phyloP scores from a whole-genome alignment of 2,113 vertebrate genomes.

The Grantiella picta region DNA sequence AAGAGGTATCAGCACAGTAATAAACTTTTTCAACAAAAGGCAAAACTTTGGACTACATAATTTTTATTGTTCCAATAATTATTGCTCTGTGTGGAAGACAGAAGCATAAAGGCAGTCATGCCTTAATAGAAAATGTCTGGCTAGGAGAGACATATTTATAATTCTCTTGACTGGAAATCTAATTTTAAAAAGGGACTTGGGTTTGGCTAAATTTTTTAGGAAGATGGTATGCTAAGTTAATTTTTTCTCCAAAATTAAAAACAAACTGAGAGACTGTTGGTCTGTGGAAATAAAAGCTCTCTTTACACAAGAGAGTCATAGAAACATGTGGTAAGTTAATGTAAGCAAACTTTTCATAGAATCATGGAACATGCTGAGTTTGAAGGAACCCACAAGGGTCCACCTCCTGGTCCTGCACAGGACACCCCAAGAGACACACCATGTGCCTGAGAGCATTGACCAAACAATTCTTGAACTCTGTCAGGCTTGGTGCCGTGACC shows the following conservation, averaged over 20 bases:
- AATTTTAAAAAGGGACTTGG: conserved; percentile 31
- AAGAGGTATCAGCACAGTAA: neutral
- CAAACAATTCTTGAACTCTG: accelerated
- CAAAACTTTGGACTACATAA: neutral
- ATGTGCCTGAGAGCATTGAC: neutral
- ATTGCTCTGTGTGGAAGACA: conserved; percentile 1
- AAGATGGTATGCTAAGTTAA: conserved; percentile 8
- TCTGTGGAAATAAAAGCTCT: neutral
- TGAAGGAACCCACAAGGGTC: neutral
- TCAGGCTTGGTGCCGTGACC: neutral
- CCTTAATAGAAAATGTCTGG: conserved; percentile 44
- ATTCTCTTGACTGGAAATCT: conserved; percentile 35
- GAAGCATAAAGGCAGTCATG: conserved; percentile 1
- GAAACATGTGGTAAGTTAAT: neutral
- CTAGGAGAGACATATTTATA: conserved; percentile 40
- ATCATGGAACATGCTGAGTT: neutral
- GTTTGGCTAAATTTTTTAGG: conserved; percentile 42
- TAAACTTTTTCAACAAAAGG: neutral
- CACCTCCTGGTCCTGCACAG: neutral
- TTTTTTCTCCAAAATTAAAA: conserved; percentile 30
- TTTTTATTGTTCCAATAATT: neutral
- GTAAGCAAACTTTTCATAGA: neutral
- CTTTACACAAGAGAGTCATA: neutral
- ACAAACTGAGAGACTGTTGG: neutral
- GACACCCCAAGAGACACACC: neutral